phyloP scores from a whole-genome alignment of 2,888 invertebrate genomes.

The Perdita meconis region DNA sequence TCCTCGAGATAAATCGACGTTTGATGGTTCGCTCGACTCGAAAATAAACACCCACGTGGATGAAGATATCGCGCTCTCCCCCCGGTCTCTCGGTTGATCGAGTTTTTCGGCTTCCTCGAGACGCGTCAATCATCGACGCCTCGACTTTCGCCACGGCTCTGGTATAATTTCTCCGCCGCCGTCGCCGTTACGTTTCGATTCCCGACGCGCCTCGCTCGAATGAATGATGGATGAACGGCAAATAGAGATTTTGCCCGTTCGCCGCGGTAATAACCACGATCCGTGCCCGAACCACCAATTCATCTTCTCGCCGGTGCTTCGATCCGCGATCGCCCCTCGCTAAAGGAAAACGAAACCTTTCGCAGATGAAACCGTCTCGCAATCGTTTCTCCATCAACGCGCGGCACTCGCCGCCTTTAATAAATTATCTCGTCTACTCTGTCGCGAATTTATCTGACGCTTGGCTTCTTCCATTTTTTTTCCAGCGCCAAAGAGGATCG shows the following conservation, averaged over 20 bases:
- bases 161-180: constrained; percentile 4
- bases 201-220: neutral
- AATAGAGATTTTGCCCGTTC: neutral
- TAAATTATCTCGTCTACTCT: too few species aligned
- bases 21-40: constrained; percentile 20
- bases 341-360: too few species aligned
- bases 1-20: constrained; percentile 22
- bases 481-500: constrained; percentile 65
- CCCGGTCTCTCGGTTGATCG: neutral
- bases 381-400: too few species aligned
- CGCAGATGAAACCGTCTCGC: too few species aligned
- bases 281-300: too few species aligned
- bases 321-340: too few species aligned
- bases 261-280: too few species aligned
- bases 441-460: neutral
- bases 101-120: neutral
- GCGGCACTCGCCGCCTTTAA: too few species aligned
- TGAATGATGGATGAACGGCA: constrained; percentile 30
- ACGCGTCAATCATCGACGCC: constrained; percentile 21
- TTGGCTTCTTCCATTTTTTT: neutral
- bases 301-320: too few species aligned
- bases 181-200: constrained; percentile 1
- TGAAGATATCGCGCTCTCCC: neutral
- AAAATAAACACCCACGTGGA: constrained; percentile 22
- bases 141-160: constrained; percentile 4